Evolutionary conservation across 2,797 vertebrate species (phyloP).

Genomic region (Brachyrhaphis roseni): DNA sequence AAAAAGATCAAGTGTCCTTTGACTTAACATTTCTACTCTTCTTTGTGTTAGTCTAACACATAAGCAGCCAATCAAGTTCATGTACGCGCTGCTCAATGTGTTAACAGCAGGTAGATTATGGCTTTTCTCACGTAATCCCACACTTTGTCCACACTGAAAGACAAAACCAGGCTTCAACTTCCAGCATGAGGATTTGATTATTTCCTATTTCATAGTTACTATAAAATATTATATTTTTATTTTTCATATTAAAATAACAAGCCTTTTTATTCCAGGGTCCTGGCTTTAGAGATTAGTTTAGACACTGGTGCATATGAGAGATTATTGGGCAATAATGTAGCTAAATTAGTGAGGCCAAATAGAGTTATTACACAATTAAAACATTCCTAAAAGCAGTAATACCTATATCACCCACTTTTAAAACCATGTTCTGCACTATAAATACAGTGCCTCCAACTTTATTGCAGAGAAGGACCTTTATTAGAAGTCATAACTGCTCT

Average conservation of each 20-base stretch:
- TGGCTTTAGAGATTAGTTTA: not conserved
- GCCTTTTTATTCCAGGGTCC: not conserved
- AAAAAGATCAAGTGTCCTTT: not conserved
- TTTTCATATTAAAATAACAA: not conserved
- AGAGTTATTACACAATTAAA: slow-evolving; percentile 15
- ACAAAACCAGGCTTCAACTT: not conserved
- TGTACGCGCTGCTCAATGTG: too few species aligned
- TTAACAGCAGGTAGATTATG: not conserved
- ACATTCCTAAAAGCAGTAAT: not conserved
- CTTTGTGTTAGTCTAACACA: not conserved
- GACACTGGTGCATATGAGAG: not conserved
- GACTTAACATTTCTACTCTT: not conserved
- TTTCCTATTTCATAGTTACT: not conserved
- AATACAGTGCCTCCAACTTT: slow-evolving; percentile 1
- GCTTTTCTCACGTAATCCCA: not conserved
- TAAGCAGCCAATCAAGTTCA: too few species aligned
- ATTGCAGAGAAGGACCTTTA: slow-evolving; percentile 10
- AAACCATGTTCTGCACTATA: not conserved
- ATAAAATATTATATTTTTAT: not conserved
- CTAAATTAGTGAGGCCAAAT: not conserved
- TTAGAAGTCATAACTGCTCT: slow-evolving; percentile 7
- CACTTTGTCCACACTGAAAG: not conserved
- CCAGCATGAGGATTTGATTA: not conserved
- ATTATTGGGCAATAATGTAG: not conserved
- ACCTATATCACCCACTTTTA: not conserved